Conservation (phyloP, 2,888 invertebrate species). For the Eulithis testata region DNA sequence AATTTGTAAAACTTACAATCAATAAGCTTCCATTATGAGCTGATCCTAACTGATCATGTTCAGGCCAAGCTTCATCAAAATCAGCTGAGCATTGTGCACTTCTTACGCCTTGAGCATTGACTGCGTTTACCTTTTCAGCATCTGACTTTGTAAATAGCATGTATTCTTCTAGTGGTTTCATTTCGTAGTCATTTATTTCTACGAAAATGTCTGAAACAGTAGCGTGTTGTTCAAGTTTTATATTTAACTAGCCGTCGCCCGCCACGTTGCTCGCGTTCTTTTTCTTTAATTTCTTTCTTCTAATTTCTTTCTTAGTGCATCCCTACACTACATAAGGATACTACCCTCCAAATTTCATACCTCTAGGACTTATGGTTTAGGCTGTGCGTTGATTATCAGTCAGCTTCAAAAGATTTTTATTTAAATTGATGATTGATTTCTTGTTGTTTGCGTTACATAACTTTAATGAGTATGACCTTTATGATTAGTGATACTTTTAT, state of each 20-base stretch:
- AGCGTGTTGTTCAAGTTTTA: background rate
- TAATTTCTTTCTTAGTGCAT: no score
- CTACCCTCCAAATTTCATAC: no score
- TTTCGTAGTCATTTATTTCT: slow-evolving; percentile 91
- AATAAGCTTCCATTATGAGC: slow-evolving; percentile 78
- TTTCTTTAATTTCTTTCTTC: no score
- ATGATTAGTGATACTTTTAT: background rate
- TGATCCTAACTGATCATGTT: slow-evolving; percentile 69
- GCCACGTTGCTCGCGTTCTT: no score
- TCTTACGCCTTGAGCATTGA: slow-evolving; percentile 93
- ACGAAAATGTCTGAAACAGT: slow-evolving; percentile 90
- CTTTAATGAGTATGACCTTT: no score
- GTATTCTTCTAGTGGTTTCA: slow-evolving; percentile 96
- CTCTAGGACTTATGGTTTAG: no score
- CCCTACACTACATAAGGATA: no score
- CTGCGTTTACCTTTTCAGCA: slow-evolving; percentile 93
- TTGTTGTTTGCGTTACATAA: background rate
- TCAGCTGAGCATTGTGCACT: slow-evolving; percentile 94
- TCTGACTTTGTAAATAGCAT: slow-evolving; percentile 95
- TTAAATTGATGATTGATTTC: no score
- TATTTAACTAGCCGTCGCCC: no score
- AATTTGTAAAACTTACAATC: slow-evolving; percentile 59
- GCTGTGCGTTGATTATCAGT: no score
- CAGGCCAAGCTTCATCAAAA: slow-evolving; percentile 86
- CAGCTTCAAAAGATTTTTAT: no score